Evolutionary conservation across 2,888 invertebrate genomes (phyloP), one percentile per base, ranked within the genome.

Genomic region (Caenorhabditis sp.): DNA sequence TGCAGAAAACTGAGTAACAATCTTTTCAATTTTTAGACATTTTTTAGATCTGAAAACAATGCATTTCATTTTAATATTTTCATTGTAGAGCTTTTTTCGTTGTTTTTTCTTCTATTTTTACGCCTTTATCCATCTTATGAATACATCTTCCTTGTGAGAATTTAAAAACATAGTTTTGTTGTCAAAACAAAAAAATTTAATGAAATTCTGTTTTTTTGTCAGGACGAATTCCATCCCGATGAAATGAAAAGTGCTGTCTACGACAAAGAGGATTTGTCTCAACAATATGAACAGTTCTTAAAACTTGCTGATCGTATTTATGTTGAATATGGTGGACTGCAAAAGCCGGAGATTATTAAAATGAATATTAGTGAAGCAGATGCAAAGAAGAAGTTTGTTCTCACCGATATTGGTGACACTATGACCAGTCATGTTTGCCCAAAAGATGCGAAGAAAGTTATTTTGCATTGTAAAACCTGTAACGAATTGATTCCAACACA

Each of bases 391-490:
- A 63, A 66, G 17, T 61, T 79, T 53, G 59, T 78, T 0, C 14
- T 50, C 26, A 27, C 59, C n/a, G 27, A 63, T 27, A 50, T 36
- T 26, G 66, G 65, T 2, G 58, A 36, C 27, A 36, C 57, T 17
- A 58, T 43, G 12, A 36, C 21, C 7, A 36, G 23, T 1, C 63
- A 63, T n/a, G 10, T 59, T 25, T 12, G 59, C 43, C 17, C 63
- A 23, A 38, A 36, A 25, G 38, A 54, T 8, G 52, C 27, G 26
- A 53, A 60, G 5, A 53, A 53, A 7, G 67, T 26, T 20, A 43
- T 78, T 12, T 38, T 75, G 8, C 36, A 59, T 53, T 76, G 78
- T 43, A 59, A 26, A 80, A 68, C 59, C 5, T 82, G 82, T 57
- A 63, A 72, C 43, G 76, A 76, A 49, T 54, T 71, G 54, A 43